Conservation (phyloP, 2,113 vertebrate genomes). For the Ochotona curzoniae region DNA sequence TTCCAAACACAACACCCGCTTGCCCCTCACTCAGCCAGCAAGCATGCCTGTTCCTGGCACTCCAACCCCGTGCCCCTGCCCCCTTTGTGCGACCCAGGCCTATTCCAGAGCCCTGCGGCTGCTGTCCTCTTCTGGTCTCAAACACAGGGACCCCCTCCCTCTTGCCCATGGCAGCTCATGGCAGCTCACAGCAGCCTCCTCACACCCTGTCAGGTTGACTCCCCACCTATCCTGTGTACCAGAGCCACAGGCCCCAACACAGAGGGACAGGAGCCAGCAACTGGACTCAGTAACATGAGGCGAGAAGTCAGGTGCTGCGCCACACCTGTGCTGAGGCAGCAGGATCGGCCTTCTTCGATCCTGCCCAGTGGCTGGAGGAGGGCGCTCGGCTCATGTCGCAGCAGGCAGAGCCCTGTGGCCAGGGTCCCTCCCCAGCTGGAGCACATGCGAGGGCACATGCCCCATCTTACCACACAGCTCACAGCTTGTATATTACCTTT, state of each 20-base stretch:
- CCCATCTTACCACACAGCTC: neutral
- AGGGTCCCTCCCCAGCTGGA: neutral
- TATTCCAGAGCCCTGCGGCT: neutral
- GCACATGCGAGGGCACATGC: rapidly evolving
- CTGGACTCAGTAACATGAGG: too few relatives aligned
- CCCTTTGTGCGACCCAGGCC: too few relatives aligned
- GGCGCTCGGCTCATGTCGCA: neutral
- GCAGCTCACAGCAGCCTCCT: too few relatives aligned
- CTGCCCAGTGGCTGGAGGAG: neutral
- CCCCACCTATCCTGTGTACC: too few relatives aligned
- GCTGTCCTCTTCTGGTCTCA: neutral
- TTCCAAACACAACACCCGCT: neutral
- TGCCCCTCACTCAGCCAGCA: neutral
- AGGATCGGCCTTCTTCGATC: too few relatives aligned
- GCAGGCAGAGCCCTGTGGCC: neutral
- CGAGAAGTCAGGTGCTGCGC: neutral
- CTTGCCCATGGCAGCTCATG: neutral
- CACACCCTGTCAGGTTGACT: too few relatives aligned
- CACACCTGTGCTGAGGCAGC: neutral
- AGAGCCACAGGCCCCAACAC: too few relatives aligned
- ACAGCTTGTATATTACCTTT: neutral
- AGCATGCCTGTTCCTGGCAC: neutral
- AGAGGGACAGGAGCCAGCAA: too few relatives aligned
- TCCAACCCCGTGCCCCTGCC: too few relatives aligned
- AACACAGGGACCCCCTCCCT: neutral